A percentile compares a stretch with the other conserved stretches of the same genome.
Conservation (phyloP, 2,888 invertebrate species). For the Hemistola chrysoprasaria region DNA sequence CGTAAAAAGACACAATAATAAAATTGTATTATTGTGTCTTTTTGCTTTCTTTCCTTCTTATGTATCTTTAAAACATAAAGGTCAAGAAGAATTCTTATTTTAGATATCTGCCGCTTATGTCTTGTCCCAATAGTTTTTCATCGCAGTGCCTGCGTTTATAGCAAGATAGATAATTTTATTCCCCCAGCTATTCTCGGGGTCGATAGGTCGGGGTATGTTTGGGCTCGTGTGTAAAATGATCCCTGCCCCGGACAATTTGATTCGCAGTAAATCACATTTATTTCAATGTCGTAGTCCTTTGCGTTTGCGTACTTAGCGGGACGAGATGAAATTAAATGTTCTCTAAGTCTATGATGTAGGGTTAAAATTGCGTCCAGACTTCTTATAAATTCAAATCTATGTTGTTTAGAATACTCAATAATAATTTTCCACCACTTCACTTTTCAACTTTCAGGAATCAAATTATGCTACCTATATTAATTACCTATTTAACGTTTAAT, state of each 20-base stretch:
- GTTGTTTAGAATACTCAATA: no score
- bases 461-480: no score
- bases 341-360: no score
- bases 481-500: no score
- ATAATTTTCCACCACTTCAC: no score
- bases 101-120: conserved; percentile 23
- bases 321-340: conserved; percentile 27
- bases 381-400: no score
- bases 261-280: conserved; percentile 65
- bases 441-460: no score
- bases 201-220: conserved; percentile 57
- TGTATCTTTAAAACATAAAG: no score
- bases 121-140: conserved; percentile 46
- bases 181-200: conserved; percentile 56
- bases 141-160: conserved; percentile 52
- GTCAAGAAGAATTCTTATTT: conserved; percentile 3
- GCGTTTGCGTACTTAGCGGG: conserved; percentile 34
- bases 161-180: conserved; percentile 68
- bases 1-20: no score
- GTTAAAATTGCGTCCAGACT: not conserved
- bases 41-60: no score
- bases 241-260: conserved; percentile 62
- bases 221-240: conserved; percentile 68
- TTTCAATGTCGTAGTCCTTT: conserved; percentile 51
- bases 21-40: no score